A percentile compares a stretch with the other conserved stretches of the same genome.
phyloP scores from a whole-genome alignment of 2,888 invertebrate species.

The Drosophila subquinaria region DNA sequence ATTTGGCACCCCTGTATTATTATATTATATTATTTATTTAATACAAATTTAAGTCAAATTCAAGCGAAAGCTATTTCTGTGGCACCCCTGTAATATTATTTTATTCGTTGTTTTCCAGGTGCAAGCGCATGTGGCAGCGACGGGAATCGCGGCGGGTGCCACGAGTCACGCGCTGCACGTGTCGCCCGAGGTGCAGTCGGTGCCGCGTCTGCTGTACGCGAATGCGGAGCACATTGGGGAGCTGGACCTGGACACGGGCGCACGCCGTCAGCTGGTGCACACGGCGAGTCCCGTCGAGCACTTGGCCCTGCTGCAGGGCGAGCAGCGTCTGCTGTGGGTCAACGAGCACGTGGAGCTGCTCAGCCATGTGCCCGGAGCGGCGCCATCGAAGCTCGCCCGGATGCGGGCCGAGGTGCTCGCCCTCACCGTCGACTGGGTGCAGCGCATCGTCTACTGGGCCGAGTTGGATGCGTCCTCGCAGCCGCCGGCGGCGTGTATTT shows the following conservation, averaged over 20 bases:
- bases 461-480: conserved; percentile 86
- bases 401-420: conserved; percentile 88
- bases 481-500: conserved; percentile 86
- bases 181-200: conserved; percentile 90
- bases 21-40: too few species aligned
- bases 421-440: conserved; percentile 95
- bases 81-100: too few species aligned
- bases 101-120: conserved; percentile 85
- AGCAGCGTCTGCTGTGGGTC: conserved; percentile 93
- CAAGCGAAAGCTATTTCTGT: too few species aligned
- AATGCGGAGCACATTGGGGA: conserved; percentile 90
- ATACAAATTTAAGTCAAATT: too few species aligned
- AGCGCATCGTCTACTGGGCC: conserved; percentile 93
- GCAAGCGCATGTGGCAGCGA: conserved; percentile 92
- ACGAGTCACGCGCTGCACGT: conserved; percentile 88
- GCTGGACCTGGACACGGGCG: conserved; percentile 91
- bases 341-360: conserved; percentile 87
- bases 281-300: conserved; percentile 89
- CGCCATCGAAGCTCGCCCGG: conserved; percentile 87
- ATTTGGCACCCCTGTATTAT: too few species aligned
- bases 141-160: conserved; percentile 92
- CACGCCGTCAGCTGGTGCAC: conserved; percentile 88
- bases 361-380: conserved; percentile 74
- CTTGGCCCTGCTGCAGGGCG: conserved; percentile 88
- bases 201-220: conserved; percentile 92